Evolutionary conservation across 2,888 invertebrate genomes (phyloP).

Genomic region (Apodemia zela): DNA sequence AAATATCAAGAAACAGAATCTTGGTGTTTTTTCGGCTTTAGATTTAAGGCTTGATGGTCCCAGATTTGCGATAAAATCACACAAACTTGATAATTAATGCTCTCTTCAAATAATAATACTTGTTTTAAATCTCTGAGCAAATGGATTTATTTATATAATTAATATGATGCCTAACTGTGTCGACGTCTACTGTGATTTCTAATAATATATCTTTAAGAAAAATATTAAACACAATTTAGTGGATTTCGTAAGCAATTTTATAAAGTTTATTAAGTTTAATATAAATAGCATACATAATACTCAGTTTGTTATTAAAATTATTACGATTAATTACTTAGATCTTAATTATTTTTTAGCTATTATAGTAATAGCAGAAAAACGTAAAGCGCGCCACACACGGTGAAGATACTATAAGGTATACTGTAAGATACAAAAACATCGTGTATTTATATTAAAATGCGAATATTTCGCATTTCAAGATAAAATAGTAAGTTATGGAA

Average conservation of each 20-base stretch:
- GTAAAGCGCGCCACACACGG: no score
- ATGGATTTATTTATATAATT: conserved; percentile 18
- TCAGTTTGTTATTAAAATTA: neutral
- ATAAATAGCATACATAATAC: neutral
- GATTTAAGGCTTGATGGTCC: neutral
- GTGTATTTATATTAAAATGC: no score
- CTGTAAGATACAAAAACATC: no score
- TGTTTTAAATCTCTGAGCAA: neutral
- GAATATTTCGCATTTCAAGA: no score
- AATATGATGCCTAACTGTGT: conserved; percentile 36
- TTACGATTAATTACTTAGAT: neutral
- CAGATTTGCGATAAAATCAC: neutral
- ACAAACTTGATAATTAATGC: neutral
- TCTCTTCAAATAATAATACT: neutral
- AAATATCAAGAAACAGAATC: no score
- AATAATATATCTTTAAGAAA: conserved; percentile 44
- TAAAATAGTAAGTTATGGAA: no score
- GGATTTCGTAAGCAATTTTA: neutral
- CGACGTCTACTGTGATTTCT: conserved; percentile 70
- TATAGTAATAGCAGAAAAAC: neutral
- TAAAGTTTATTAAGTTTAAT: neutral
- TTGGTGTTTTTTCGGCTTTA: neutral
- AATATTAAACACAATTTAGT: neutral
- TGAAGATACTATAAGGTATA: no score
- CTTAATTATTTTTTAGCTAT: neutral